Evolutionary conservation across 1,140 invertebrate genomes (phyloP).

Genomic region (Drosophila willistoni): DNA sequence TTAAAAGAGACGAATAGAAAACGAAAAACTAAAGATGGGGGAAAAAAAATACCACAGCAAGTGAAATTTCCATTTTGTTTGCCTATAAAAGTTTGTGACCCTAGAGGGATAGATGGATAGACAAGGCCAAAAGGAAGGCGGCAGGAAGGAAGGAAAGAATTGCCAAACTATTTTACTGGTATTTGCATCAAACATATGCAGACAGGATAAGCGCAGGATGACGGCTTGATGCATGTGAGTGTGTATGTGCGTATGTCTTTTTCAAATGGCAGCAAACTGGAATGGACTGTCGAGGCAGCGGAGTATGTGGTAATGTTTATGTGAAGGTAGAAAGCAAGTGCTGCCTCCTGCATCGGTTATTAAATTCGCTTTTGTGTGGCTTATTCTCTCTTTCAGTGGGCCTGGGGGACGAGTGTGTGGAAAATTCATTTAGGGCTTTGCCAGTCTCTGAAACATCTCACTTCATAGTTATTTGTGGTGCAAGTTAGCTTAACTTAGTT

Average conservation of each 20-base stretch:
- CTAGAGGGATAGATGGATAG: constrained; percentile 16
- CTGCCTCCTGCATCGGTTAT: constrained; percentile 44
- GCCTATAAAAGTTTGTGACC: constrained; percentile 53
- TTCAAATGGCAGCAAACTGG: too few species aligned
- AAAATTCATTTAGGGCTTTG: constrained; percentile 16
- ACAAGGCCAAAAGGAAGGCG: constrained; percentile 12
- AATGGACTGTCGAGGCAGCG: too few species aligned
- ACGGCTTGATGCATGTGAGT: constrained; percentile 13
- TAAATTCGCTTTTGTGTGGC: constrained; percentile 40
- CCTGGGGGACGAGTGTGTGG: neutral
- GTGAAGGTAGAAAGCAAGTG: constrained; percentile 3
- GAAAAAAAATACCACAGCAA: constrained; percentile 5
- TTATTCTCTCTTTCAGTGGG: constrained; percentile 6
- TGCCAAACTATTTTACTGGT: constrained; percentile 54
- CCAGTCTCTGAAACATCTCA: constrained; percentile 26
- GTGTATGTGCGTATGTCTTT: neutral
- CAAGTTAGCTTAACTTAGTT: constrained; percentile 68
- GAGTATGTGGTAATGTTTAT: neutral
- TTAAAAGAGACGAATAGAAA: neutral
- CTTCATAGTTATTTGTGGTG: constrained; percentile 47
- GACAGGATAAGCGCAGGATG: constrained; percentile 54
- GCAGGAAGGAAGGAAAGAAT: constrained; percentile 30
- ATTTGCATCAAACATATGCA: constrained; percentile 68
- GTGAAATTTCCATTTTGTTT: constrained; percentile 32
- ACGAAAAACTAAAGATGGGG: neutral